Evolutionary conservation across 2,888 invertebrate species (phyloP), one percentile per base, ranked within the genome.

Genomic region (Periphyllus acericola): DNA sequence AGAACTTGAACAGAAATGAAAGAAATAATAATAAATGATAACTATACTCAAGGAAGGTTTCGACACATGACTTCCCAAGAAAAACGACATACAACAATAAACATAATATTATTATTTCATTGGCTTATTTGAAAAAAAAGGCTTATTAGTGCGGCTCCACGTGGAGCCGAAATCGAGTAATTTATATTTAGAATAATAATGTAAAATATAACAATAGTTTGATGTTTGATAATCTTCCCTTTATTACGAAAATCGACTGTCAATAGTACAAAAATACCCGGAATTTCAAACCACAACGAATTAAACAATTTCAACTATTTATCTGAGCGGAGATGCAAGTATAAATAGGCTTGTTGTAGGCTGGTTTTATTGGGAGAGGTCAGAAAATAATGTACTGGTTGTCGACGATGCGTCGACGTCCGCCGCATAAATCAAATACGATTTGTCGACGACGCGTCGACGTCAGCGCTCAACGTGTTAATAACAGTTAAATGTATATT

Each of bases 361-460:
- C 74, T 36, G 5, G 36, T 72, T 21, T 72, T 60, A 79, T 79
- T 55, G 21, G 14, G 29, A 79, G 40, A 76, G 29, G 46, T 29
- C 40, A 76, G 46, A 78, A 78, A 78, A 32, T 52, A 55, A 29
- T 78, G 5, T 11, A 34, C 32, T 55, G 25, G 34, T 34, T 78
- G 34, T 78, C 78, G 68, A 68, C 68, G 66, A 66, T 66, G 66
- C 66, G 66, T 66, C 66, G 71, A 71, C 32, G 32, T 3, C 71
- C 71, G 32, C 78, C 52, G 32, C 55, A 55, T 52, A 55, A 52
- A 55, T 32, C 52, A 32, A 55, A 32, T 55, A 52, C 32, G 21
- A 78, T 55, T 21, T 78, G 76, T 76, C 76, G 76, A 76, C 76
- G 76, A 75, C 75, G 40, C 75, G 29, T 52, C 76, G 29, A 76